These are phyloP conservation scores for Tokudaia muenninki DNA, from an alignment of 2,797 vertebrate genomes.

Conservation along the genomic window DNA sequence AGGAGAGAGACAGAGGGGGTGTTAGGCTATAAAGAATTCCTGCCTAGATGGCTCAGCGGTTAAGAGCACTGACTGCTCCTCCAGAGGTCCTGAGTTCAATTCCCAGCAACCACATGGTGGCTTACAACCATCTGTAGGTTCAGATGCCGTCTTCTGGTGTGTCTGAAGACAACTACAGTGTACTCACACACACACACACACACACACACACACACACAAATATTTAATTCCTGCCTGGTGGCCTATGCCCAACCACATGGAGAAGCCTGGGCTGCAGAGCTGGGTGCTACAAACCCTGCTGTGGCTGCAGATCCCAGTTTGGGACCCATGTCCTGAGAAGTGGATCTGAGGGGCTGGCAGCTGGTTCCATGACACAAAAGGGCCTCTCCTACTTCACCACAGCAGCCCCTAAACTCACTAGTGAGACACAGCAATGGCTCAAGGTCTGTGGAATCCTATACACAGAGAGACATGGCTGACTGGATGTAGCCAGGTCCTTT, in stretches of 20 bases:
- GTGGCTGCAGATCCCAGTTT: not conserved
- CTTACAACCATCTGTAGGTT: too few relatives aligned
- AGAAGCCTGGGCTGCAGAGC: not conserved
- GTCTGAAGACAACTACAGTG: too few relatives aligned
- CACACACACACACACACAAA: too few relatives aligned
- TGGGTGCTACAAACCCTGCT: not conserved
- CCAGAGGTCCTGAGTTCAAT: too few relatives aligned
- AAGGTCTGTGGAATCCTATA: not conserved
- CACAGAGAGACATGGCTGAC: not conserved
- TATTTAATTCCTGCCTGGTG: not conserved
- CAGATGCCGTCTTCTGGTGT: too few relatives aligned
- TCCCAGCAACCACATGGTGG: too few relatives aligned
- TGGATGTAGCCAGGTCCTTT: not conserved
- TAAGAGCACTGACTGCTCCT: too few relatives aligned
- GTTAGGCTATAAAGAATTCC: not conserved
- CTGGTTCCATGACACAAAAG: not conserved
- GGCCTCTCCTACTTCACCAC: not conserved
- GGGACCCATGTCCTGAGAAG: not conserved
- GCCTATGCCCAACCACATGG: not conserved
- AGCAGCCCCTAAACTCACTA: not conserved
- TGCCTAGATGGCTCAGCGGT: not conserved
- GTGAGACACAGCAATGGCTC: too few relatives aligned
- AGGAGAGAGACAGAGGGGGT: not conserved
- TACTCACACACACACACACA: too few relatives aligned
- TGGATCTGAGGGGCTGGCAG: not conserved